A percentile compares a stretch with the other conserved stretches of the same genome.
These are phyloP conservation scores for Osmoderma eremita DNA, from an alignment of 2,888 invertebrate genomes.

Conservation along the genomic window DNA sequence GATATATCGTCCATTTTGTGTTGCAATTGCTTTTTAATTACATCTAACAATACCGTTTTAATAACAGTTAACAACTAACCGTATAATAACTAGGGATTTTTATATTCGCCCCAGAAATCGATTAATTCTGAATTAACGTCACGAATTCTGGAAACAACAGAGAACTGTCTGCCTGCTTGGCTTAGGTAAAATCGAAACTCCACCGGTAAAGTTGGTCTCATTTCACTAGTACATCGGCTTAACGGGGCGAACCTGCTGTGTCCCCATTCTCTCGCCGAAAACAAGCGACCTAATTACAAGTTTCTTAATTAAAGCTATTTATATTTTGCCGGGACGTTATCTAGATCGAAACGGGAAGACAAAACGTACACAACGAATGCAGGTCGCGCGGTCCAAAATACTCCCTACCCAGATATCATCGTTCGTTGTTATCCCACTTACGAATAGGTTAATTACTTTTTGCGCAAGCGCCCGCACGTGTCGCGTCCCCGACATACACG, in stretches of 20 bases:
- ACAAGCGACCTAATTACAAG: constrained; percentile 43
- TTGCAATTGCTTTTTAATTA: no score
- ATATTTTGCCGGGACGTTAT: constrained; percentile 40
- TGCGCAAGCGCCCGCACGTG: neutral
- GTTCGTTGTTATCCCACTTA: constrained; percentile 6
- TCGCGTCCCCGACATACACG: neutral
- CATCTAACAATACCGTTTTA: no score
- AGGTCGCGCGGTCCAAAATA: no score
- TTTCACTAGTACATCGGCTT: constrained; percentile 13
- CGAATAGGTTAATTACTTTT: constrained; percentile 3
- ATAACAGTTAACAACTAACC: no score
- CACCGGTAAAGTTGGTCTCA: neutral
- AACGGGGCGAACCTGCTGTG: neutral
- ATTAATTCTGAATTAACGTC: no score
- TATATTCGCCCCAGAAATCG: no score
- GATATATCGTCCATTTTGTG: no score
- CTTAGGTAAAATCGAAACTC: no score
- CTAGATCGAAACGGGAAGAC: constrained; percentile 34
- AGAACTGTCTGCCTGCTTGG: no score
- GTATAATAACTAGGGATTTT: no score
- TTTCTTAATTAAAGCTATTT: constrained; percentile 46
- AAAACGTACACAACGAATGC: no score
- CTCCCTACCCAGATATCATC: constrained; percentile 4
- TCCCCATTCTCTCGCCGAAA: constrained; percentile 13
- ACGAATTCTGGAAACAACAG: no score